These are phyloP conservation scores for Agrenia bidenticulata DNA, from an alignment of 2,888 invertebrate genomes.

Conservation along the genomic window DNA sequence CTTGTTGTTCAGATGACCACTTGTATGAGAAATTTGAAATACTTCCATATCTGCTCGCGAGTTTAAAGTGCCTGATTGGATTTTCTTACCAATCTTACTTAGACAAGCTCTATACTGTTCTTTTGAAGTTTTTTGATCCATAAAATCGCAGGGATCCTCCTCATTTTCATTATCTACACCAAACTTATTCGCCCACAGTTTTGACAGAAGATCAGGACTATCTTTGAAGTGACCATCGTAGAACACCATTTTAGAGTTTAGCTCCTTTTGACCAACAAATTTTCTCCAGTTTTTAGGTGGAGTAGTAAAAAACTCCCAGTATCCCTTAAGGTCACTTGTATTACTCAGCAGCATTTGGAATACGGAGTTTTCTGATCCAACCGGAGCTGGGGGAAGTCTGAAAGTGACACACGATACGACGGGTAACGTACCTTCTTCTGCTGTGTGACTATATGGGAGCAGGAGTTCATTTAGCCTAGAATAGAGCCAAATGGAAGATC, in stretches of 20 bases:
- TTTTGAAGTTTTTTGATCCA: background rate
- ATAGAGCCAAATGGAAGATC: background rate
- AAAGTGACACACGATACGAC: constrained; percentile 34
- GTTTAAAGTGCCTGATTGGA: too few species aligned
- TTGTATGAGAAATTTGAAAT: constrained; percentile 30
- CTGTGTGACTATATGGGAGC: constrained; percentile 25
- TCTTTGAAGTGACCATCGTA: constrained; percentile 20
- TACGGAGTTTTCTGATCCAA: constrained; percentile 32
- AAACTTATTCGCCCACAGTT: constrained; percentile 33
- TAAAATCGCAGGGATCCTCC: constrained; percentile 8
- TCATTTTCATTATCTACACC: too few species aligned
- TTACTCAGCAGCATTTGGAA: constrained; percentile 41
- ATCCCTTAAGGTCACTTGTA: constrained; percentile 25
- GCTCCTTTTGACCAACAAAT: constrained; percentile 18
- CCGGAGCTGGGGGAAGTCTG: constrained; percentile 44
- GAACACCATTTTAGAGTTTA: constrained; percentile 18
- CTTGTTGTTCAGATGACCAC: constrained; percentile 29
- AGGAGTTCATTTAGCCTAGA: constrained; percentile 41
- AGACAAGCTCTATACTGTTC: background rate
- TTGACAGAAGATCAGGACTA: constrained; percentile 21
- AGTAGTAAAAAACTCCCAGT: constrained; percentile 37
- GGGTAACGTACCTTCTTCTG: constrained; percentile 36
- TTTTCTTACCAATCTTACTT: too few species aligned
- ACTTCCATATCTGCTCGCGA: constrained; percentile 13
- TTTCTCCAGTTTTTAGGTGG: constrained; percentile 38